Conservation (phyloP, 2,113 vertebrate genomes). For the Notiomystis cincta region DNA sequence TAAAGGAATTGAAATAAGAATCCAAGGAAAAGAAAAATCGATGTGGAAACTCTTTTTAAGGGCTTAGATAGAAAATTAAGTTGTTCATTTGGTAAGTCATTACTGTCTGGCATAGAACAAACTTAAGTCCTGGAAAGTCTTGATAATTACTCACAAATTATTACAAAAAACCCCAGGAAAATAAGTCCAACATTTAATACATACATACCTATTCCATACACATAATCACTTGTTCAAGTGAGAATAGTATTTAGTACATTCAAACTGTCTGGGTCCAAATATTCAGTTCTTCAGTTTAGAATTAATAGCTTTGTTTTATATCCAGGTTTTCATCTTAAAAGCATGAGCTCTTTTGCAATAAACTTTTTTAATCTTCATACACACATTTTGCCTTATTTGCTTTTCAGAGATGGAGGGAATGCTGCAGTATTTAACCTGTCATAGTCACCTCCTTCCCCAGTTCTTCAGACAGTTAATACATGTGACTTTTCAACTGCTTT, state of each 20-base stretch:
- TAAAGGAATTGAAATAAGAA: neutral
- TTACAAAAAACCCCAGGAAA: neutral
- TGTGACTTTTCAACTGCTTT: neutral
- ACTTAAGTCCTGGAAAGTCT: neutral
- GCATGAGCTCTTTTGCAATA: neutral
- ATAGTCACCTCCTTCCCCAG: neutral
- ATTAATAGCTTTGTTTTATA: neutral
- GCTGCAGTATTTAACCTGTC: neutral
- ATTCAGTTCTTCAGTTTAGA: neutral
- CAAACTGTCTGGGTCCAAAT: neutral
- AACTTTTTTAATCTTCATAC: neutral
- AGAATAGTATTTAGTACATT: neutral
- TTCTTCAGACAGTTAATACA: neutral
- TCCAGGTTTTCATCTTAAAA: neutral
- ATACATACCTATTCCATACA: neutral
- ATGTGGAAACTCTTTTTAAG: neutral
- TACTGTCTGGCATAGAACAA: neutral
- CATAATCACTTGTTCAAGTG: neutral
- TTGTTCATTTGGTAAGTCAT: neutral
- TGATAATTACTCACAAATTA: neutral
- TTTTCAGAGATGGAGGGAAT: neutral
- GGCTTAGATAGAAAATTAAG: neutral
- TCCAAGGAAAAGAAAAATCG: neutral
- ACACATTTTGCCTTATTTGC: conserved; percentile 4
- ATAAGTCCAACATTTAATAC: neutral